Conservation (phyloP, 2,888 invertebrate species). For the Nephrotoma guestfalica region DNA sequence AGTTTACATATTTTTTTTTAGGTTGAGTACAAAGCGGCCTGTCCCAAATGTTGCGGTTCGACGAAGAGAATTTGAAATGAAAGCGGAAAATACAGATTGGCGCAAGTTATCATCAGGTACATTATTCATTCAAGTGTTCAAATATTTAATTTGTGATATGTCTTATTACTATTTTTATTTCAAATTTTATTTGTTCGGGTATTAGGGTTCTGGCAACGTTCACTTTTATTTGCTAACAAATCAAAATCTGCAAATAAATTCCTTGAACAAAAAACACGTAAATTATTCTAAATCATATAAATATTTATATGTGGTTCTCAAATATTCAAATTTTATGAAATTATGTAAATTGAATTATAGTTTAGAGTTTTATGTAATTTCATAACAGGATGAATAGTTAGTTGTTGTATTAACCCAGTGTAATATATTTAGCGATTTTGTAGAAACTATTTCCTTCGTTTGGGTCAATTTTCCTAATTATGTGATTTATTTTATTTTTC, state of each 20-base stretch:
- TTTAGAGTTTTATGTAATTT: neutral
- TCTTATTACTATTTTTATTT: neutral
- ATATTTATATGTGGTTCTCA: neutral
- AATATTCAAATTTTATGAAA: neutral
- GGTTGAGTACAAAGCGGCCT: constrained; percentile 49
- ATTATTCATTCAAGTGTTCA: neutral
- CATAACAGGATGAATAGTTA: neutral
- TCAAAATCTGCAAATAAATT: neutral
- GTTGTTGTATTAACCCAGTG: neutral
- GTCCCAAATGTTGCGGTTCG: constrained; percentile 62
- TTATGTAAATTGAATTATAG: neutral
- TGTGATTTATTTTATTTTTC: neutral
- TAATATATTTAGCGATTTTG: neutral
- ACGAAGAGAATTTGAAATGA: constrained; percentile 56
- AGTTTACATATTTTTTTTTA: constrained; percentile 17
- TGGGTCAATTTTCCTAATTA: neutral
- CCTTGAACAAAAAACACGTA: neutral
- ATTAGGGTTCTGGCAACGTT: neutral
- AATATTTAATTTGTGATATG: neutral
- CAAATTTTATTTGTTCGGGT: neutral
- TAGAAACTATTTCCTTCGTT: neutral
- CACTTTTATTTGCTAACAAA: neutral
- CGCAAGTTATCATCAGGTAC: constrained; percentile 8
- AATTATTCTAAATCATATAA: neutral
- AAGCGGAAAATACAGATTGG: constrained; percentile 23